Conservation (phyloP, 1,140 invertebrate genomes). For the Mactra quadrangularis region DNA sequence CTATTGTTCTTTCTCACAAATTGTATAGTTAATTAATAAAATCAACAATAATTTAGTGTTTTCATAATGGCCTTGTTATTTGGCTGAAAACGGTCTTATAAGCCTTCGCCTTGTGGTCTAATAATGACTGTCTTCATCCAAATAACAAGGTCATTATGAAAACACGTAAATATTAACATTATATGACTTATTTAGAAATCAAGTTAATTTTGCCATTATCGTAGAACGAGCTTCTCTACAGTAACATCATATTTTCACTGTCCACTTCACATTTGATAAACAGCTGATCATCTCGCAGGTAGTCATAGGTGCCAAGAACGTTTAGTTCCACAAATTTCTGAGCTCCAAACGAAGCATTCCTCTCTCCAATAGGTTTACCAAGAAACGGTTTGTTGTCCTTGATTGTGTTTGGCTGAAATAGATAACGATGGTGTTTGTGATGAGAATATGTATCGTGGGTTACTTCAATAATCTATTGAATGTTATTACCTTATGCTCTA, state of each 20-base stretch:
- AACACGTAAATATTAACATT: too few species aligned
- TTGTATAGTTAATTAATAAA: too few species aligned
- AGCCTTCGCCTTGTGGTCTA: too few species aligned
- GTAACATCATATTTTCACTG: slow-evolving; percentile 70
- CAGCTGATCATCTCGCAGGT: slow-evolving; percentile 94
- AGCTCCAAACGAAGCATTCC: slow-evolving; percentile 83
- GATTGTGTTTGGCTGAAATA: slow-evolving; percentile 73
- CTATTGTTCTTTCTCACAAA: too few species aligned
- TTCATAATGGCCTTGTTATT: too few species aligned
- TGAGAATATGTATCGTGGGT: not conserved
- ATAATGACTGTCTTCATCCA: too few species aligned
- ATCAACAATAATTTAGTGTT: too few species aligned
- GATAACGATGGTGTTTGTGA: not conserved
- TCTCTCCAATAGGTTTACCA: slow-evolving; percentile 77
- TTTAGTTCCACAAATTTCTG: slow-evolving; percentile 80
- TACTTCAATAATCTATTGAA: not conserved
- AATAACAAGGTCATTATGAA: too few species aligned
- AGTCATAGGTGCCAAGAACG: slow-evolving; percentile 84
- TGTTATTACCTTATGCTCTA: too few species aligned
- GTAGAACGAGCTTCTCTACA: slow-evolving; percentile 61
- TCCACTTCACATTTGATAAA: slow-evolving; percentile 97
- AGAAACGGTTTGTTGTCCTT: slow-evolving; percentile 82
- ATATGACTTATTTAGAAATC: too few species aligned
- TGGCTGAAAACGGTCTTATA: too few species aligned
- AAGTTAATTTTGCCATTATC: too few species aligned